Base-by-base conservation (phyloP, 1,140 invertebrate species). In the Lerema accius region DNA sequence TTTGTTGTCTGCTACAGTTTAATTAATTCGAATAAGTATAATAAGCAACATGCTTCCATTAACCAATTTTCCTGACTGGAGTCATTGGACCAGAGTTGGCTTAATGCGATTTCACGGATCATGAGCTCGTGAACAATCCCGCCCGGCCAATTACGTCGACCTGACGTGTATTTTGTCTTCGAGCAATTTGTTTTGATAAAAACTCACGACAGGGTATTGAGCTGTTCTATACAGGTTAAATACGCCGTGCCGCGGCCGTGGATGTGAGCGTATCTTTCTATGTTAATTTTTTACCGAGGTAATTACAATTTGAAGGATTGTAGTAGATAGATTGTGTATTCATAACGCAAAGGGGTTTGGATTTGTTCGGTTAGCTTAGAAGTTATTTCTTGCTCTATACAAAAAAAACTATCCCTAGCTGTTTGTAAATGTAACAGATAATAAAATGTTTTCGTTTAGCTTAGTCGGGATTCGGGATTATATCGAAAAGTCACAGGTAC, bases 81-180 rank as follows among this genome's bases (percentile, higher is more conserved):
- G 43, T 28, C 14, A 59, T 46, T 14, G 56, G 17, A 48, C 28
- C 56, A 48, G 17, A 48, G 9, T 37, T n/a, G 32, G 32, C 11
- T 48, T 48, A 48, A 59, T 59, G 56, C 43, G 56, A 59, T 48
- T 59, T 48, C 56, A 59, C 43, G 56, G 56, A 59, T 59, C 56
- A 59, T 46, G 17, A 58, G 55, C 42, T 46, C 42, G 42, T 35
- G 42, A 58, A 43, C 55, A 58, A 58, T 58, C 55, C 46, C 42
- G 42, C 23, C 23, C 42, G 15, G 26, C 42, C 55, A 58, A 58
- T 58, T 58, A 58, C 42, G 42, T 13, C 10, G 43, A 46, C 42
- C 37, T 35, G 53, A 28, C 39, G 55, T 46, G 4, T 46, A 46
- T 59, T n/a, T 59, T 59, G 55, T 59, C 42, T 59, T 59, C 10